A percentile compares a stretch with the other conserved stretches of the same genome.
Evolutionary conservation across 2,888 invertebrate genomes (phyloP).

Genomic region (Drosophila macrospina): DNA sequence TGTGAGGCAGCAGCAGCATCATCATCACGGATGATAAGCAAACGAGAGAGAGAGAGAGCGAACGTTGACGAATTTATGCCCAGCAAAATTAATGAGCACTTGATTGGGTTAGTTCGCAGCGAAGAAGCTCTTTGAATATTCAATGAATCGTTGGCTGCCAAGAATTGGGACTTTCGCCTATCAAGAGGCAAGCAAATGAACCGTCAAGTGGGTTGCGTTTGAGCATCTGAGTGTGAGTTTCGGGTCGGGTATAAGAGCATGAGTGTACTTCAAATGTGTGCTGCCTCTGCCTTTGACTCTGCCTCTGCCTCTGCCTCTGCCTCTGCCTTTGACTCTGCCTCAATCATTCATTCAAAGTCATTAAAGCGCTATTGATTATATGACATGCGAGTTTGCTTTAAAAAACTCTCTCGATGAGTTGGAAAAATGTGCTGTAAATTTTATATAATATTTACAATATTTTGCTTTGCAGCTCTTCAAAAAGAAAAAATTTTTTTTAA

Average conservation of each 20-base stretch:
- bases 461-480: too few species aligned
- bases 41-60: background rate
- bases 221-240: background rate
- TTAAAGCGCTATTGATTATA: conserved; percentile 9
- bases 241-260: too few species aligned
- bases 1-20: conserved; percentile 7
- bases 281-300: too few species aligned
- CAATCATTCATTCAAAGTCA: conserved; percentile 4
- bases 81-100: conserved; percentile 62
- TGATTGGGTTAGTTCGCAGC: conserved; percentile 62
- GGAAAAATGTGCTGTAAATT: too few species aligned
- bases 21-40: conserved; percentile 8
- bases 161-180: conserved; percentile 15
- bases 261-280: conserved; percentile 2
- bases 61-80: conserved; percentile 40
- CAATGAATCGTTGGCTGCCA: conserved; percentile 41
- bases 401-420: background rate
- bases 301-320: background rate
- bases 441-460: too few species aligned
- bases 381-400: background rate
- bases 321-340: background rate
- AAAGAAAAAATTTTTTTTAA: too few species aligned
- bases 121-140: conserved; percentile 58
- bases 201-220: conserved; percentile 7
- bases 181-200: conserved; percentile 17